Base-by-base conservation (phyloP, 1,140 invertebrate species). In the Spodoptera frugiperda region DNA sequence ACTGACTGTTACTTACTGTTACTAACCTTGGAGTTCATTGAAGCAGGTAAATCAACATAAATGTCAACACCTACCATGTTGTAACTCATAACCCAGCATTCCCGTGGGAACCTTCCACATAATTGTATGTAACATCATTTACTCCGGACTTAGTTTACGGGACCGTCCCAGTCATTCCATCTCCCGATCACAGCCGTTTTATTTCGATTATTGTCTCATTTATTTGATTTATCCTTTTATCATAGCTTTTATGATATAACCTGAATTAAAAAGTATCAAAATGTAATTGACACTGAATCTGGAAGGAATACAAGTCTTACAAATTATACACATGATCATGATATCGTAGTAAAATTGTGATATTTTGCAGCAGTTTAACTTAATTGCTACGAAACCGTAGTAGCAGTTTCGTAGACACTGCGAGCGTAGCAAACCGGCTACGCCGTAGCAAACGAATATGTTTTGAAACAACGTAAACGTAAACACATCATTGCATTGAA, bases 171-270 rank as follows among this genome's bases (percentile, higher is more conserved):
- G 25, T 61, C 57, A 39, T 39, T 61, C n/a, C 3, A 9, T 8
- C 8, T 39, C 12, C 3, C 25, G 33, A 33, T 33, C 15, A 33
- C 55, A 59, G 12, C 15, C n/a, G 33, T 61, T 54, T 54, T 19
- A 54, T 54, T 61, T 61, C n/a, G n/a, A 39, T 61, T 59, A 57
- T 30, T 57, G 19, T 57, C 19, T 57, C 21, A 30, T 57, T 14
- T 17, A 19, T 54, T 54, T 54, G 8, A 54, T 54, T 54, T 54
- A 54, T 54, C 9, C 21, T 3, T 12, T 21, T 9, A 9, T 9
- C 1, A 8, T 1, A 0, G 15, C 51, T 10, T 54, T 19, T 17
- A n/a, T 14, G 12, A 1, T n/a, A n/a, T n/a, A 5, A 14, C n/a
- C 12, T n/a, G 2, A 51, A 51, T n/a, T 51, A 6, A 0, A 15